Evolutionary conservation across 2,888 invertebrate genomes (phyloP).

Genomic region (Plagiodera versicolora): DNA sequence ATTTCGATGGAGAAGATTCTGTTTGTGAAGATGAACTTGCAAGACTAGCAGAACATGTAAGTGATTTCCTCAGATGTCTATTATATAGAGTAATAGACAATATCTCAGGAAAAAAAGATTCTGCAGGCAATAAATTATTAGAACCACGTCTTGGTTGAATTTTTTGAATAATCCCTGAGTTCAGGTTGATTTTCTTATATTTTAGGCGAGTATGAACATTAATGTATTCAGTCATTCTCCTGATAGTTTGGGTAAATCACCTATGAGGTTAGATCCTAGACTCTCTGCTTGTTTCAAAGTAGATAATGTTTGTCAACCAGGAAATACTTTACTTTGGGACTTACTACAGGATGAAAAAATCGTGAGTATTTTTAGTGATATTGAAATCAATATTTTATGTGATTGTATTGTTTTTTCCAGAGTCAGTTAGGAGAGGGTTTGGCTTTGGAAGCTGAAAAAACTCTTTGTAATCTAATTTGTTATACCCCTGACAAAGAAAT

Average conservation of each 20-base stretch:
- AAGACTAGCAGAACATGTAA: constrained; percentile 70
- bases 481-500: constrained; percentile 89
- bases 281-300: constrained; percentile 54
- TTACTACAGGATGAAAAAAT: constrained; percentile 89
- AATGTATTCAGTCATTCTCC: constrained; percentile 47
- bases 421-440: constrained; percentile 86
- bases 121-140: no score
- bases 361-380: constrained; percentile 57
- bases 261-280: constrained; percentile 51
- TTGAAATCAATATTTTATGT: no score
- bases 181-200: constrained; percentile 6
- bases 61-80: constrained; percentile 12
- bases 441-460: constrained; percentile 92
- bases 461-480: constrained; percentile 83
- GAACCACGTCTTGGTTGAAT: no score
- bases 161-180: neutral
- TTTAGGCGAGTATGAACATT: constrained; percentile 40
- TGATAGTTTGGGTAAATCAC: constrained; percentile 35
- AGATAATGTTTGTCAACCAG: constrained; percentile 81
- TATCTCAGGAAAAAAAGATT: no score
- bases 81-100: no score
- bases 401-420: constrained; percentile 53
- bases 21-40: constrained; percentile 82
- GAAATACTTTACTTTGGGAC: constrained; percentile 93
- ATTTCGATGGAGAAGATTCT: constrained; percentile 89